Conservation (phyloP, 2,888 invertebrate species). For the Drosophila niveifrons region DNA sequence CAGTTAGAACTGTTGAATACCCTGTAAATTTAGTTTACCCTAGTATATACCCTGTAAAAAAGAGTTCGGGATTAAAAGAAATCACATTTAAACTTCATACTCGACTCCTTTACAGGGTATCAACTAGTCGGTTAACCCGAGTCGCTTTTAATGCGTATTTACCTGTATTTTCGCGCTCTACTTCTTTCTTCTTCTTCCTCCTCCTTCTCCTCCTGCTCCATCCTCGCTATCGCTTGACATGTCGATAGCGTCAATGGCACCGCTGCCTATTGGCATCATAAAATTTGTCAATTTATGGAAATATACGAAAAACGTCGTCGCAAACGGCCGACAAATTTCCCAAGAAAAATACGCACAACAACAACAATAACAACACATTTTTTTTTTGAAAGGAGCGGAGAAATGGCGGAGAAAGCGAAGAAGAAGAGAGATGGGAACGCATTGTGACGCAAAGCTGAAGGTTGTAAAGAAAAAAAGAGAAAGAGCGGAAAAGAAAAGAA, state of each 20-base stretch:
- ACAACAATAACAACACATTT: conserved; percentile 8
- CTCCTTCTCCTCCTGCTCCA: neutral
- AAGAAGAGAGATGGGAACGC: neutral
- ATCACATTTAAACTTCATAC: no score
- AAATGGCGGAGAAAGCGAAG: neutral
- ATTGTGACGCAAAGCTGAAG: conserved; percentile 16
- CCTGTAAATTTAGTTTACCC: no score
- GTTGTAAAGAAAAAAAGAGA: neutral
- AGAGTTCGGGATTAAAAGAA: no score
- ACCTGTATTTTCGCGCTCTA: neutral
- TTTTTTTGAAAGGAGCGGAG: neutral
- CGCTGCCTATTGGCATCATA: conserved; percentile 67
- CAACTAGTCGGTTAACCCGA: neutral
- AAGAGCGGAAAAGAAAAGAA: neutral
- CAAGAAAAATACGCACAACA: conserved; percentile 9
- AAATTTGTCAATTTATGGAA: conserved; percentile 73
- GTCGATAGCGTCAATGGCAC: conserved; percentile 52
- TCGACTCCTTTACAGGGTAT: conserved; percentile 5
- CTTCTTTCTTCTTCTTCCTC: neutral
- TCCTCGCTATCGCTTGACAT: conserved; percentile 19
- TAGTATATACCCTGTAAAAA: no score
- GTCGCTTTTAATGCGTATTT: neutral
- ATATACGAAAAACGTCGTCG: conserved; percentile 38
- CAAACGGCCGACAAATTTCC: conserved; percentile 26
- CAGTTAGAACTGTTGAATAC: no score